Evolutionary conservation across 2,113 vertebrate species (phyloP), one percentile per base, ranked within the genome.

Genomic region (Paedocypris sp.): DNA sequence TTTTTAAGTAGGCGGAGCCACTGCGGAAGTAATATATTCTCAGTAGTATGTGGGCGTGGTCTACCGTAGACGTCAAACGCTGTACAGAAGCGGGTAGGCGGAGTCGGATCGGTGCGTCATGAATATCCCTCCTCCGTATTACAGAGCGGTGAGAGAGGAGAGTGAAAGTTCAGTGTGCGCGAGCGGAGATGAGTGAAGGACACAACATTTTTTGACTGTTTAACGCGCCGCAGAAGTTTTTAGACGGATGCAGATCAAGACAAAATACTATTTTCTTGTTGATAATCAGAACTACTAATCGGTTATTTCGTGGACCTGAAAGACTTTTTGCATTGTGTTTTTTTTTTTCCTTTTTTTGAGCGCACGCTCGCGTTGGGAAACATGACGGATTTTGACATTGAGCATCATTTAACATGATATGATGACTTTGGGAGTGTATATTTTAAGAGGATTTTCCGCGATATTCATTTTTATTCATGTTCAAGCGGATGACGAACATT

Each of bases 121-220:
- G 56, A 35, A 13, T 57, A 23, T 31, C 70, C 58, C 51, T 48
- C 70, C 66, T 47, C 51, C 13, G 20, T 20, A 35, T 45, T 64
- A 51, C 41, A 68, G 52, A 38, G 52, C 20, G 54, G 10, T 3
- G 38, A 52, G 46, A 35, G 50, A 56, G 52, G 32, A 38, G 42
- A 62, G 47, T 28, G 70, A 65, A 58, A 72, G 70, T 68, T 72
- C 62, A 72, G 62, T 49, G 31, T 52, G 43, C 31, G 53, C 38
- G 22, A 49, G 61, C 16, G 3, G 33, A 62, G 57, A 51, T 56
- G 49, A 19, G 36, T 19, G 3, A 12, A 31, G 43, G 16, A 20
- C 38, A 10, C 10, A 6, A 4, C 2, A 58, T 23, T 18, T 29
- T 12, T 39, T 6, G 13, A 20, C 10, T 25, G 38, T 31, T 18